Conservation (phyloP, 2,888 invertebrate species). For the Drosophila austrosaltans region DNA sequence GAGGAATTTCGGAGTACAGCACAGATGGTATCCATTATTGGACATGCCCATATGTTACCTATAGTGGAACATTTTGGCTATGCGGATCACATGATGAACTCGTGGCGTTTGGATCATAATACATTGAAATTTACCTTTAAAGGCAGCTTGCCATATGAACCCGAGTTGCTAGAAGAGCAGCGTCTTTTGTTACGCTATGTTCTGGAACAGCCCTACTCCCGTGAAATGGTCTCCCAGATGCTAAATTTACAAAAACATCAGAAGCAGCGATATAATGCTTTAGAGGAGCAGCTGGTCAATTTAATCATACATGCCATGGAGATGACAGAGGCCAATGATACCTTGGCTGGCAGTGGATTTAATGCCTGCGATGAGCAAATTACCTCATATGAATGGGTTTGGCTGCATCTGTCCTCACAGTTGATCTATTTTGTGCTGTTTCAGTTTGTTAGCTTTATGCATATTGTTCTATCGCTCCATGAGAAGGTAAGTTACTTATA, state of each 20-base stretch:
- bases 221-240: slow-evolving; percentile 98
- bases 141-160: slow-evolving; percentile 93
- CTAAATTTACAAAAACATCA: slow-evolving; percentile 96
- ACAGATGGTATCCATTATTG: slow-evolving; percentile 97
- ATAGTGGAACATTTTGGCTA: slow-evolving; percentile 97
- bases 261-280: slow-evolving; percentile 92
- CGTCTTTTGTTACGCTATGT: slow-evolving; percentile 94
- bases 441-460: slow-evolving; percentile 96
- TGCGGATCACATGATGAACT: slow-evolving; percentile 94
- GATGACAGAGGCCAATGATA: slow-evolving; percentile 89
- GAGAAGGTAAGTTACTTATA: slow-evolving; percentile 86
- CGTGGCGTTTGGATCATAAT: slow-evolving; percentile 95
- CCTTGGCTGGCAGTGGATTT: slow-evolving; percentile 82
- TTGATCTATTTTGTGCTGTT: slow-evolving; percentile 97
- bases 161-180: slow-evolving; percentile 94
- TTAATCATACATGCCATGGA: slow-evolving; percentile 96
- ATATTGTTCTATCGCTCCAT: slow-evolving; percentile 94
- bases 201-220: slow-evolving; percentile 96
- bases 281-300: slow-evolving; percentile 97
- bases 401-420: slow-evolving; percentile 97
- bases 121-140: slow-evolving; percentile 88
- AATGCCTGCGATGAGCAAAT: slow-evolving; percentile 83
- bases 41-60: slow-evolving; percentile 95
- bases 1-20: slow-evolving; percentile 96
- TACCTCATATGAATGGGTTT: slow-evolving; percentile 88